Conservation (phyloP, 23 tunicate genomes). For the Trididemnum nubilum region DNA sequence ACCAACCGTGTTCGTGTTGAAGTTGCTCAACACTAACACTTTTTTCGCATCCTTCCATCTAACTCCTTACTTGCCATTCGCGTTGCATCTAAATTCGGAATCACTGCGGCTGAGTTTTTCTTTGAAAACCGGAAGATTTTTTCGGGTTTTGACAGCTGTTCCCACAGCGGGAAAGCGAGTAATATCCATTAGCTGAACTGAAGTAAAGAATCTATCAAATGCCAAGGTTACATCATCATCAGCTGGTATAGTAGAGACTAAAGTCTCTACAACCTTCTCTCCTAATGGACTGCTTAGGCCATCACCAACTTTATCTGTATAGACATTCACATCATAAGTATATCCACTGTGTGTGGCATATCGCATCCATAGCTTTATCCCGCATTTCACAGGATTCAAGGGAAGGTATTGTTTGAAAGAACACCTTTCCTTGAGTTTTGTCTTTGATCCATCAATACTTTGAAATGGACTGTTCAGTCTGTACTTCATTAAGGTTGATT, state of each 20-base stretch:
- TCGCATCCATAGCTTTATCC: slow-evolving; percentile 43
- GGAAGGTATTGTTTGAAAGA: slow-evolving; percentile 40
- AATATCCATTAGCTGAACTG: slow-evolving; percentile 37
- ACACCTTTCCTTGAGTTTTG: slow-evolving; percentile 40
- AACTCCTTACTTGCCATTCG: slow-evolving; percentile 8
- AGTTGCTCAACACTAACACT: slow-evolving; percentile 35
- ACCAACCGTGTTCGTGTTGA: slow-evolving; percentile 22
- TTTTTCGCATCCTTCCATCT: slow-evolving; percentile 32
- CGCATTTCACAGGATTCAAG: slow-evolving; percentile 42
- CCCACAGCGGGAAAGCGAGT: slow-evolving; percentile 41
- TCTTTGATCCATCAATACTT: slow-evolving; percentile 36
- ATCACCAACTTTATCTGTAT: slow-evolving; percentile 24
- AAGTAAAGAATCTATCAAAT: slow-evolving; percentile 38
- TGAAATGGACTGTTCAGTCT: slow-evolving; percentile 38
- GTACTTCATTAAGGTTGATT: slow-evolving; percentile 39
- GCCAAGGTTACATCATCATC: slow-evolving; percentile 29
- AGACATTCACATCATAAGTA: slow-evolving; percentile 41
- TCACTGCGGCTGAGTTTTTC: slow-evolving; percentile 32
- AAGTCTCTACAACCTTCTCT: slow-evolving; percentile 32
- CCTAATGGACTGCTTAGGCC: slow-evolving; percentile 35
- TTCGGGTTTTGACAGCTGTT: slow-evolving; percentile 29
- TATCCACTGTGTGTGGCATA: slow-evolving; percentile 23
- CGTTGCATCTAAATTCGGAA: slow-evolving; percentile 31
- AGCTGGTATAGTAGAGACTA: slow-evolving; percentile 32
- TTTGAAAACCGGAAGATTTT: slow-evolving; percentile 38